phyloP scores from a whole-genome alignment of 2,113 vertebrate species.

The Phyllostomus hastatus region DNA sequence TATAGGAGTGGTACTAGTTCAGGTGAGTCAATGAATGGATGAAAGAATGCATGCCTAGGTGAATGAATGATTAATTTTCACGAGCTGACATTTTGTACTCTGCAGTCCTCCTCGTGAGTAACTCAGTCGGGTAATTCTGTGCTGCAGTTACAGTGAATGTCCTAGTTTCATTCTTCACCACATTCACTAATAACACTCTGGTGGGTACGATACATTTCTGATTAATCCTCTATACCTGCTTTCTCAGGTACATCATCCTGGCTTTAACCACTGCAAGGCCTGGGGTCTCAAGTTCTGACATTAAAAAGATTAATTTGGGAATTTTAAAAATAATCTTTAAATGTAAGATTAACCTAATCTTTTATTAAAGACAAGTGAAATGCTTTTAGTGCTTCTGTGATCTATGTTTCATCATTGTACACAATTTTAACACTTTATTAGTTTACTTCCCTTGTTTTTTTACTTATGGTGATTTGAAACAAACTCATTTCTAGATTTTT shows the following conservation, averaged over 20 bases:
- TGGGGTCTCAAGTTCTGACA: not conserved
- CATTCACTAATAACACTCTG: not conserved
- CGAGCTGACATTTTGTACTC: not conserved
- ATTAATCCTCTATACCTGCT: not conserved
- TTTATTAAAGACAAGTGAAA: not conserved
- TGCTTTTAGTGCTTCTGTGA: not conserved
- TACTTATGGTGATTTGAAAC: not conserved
- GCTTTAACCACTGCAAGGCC: not conserved
- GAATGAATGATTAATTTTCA: constrained; percentile 14
- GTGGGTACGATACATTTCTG: not conserved
- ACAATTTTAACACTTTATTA: not conserved
- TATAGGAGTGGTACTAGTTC: not conserved
- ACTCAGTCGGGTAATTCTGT: not conserved
- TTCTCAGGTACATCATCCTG: not conserved
- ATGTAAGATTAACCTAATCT: not conserved
- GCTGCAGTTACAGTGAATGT: not conserved
- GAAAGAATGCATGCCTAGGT: not conserved
- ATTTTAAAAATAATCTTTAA: not conserved
- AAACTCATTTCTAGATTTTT: not conserved
- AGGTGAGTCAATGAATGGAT: not conserved
- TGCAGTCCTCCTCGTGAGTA: not conserved
- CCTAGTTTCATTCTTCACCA: not conserved
- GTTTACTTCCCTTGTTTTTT: not conserved
- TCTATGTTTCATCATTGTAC: not conserved
- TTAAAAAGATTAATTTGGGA: not conserved